Evolutionary conservation across 2,113 vertebrate species (phyloP), one percentile per base, ranked within the genome.

Genomic region (Cochlearius cochlearius): DNA sequence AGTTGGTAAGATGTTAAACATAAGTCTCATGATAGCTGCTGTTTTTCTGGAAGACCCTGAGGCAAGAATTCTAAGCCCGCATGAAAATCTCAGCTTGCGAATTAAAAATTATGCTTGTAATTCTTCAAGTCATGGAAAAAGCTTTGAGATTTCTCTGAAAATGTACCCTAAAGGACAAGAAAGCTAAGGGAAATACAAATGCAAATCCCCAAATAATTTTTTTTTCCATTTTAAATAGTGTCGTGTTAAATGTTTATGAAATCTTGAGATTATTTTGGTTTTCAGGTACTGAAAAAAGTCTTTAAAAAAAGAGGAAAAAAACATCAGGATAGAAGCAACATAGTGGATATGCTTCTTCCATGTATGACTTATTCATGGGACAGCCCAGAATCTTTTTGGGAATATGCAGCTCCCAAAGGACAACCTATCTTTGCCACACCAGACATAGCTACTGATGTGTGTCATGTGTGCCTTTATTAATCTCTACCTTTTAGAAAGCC

Each of bases 1-100:
- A 49, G 15, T 26, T 86, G 21, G 14, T 38, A 62, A 69, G 72
- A 50, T 66, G 60, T 86, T 38, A 62, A 76, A 73, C 18, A 7
- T 53, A 58, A 66, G 7, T 83, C 25, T 86, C 29, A 58, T 20
- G 17, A 88, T 58, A 67, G 2, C n/a, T 92, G 45, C 47, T 90
- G 14, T 39, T 94, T 88, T 92, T 43, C 50, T 94, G 72, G 32
- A 91, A 91, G 41, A 67, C 86, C 72, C 63, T 38, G n/a, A 86
- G 58, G 55, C 55, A 83, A 60, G 15, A 91, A 88, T 79, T 90
- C 78, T 79, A 92, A 92, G 32, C 58, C 32, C 25, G 75, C 63
- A 58, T 18, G 29, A 88, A 88, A 86, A 74, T 58, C 12, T 76
- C 74, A 74, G 7, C 7, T 82, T 86, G 55, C 13, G 23, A 69